phyloP scores from a whole-genome alignment of 2,797 vertebrate genomes.

The Molossus alvarezi region DNA sequence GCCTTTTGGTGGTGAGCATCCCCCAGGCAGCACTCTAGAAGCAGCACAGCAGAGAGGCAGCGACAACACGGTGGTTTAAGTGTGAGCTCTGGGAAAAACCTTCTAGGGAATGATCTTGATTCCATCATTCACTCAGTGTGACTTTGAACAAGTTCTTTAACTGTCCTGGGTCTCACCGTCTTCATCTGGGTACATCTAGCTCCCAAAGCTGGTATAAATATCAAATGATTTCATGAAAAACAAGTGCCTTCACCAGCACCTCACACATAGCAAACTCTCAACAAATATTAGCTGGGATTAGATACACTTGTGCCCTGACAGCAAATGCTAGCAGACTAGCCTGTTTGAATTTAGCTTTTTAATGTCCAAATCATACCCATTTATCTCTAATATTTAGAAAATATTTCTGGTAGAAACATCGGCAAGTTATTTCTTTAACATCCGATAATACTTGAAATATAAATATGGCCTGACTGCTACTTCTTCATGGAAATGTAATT shows the following conservation, averaged over 20 bases:
- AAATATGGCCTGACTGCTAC: background rate
- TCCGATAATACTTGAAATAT: background rate
- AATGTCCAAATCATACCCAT: background rate
- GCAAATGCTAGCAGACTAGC: background rate
- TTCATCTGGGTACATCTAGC: background rate
- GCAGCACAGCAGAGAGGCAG: background rate
- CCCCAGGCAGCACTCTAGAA: background rate
- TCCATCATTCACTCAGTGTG: background rate
- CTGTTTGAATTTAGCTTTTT: background rate
- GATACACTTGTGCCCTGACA: background rate
- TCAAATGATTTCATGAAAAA: background rate
- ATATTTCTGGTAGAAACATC: background rate
- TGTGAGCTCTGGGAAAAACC: background rate
- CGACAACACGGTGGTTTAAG: background rate
- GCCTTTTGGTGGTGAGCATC: background rate
- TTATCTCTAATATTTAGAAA: background rate
- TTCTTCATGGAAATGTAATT: background rate
- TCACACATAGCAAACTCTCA: background rate
- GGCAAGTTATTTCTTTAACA: background rate
- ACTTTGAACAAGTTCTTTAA: background rate
- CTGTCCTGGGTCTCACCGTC: background rate
- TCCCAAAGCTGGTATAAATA: background rate
- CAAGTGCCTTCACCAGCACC: background rate
- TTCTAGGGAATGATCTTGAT: background rate
- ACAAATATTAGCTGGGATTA: background rate